Conservation (phyloP, 2,888 invertebrate genomes). For the Napeogenes sylphis region DNA sequence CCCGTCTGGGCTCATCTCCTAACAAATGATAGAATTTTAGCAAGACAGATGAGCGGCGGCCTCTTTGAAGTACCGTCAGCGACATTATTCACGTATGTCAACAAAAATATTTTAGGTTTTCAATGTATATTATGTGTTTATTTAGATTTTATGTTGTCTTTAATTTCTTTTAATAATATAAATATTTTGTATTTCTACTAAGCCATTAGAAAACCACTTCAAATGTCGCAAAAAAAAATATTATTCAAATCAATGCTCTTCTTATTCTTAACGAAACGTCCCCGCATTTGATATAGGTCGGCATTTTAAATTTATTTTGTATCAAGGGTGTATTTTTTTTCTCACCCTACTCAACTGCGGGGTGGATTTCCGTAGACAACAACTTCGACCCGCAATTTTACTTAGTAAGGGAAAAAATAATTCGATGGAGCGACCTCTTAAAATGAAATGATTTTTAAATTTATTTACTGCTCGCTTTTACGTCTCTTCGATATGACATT, state of each 20-base stretch:
- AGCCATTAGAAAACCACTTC: background rate
- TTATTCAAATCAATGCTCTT: conserved; percentile 1
- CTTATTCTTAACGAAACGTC: background rate
- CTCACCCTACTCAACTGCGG: conserved; percentile 24
- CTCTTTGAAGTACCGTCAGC: conserved; percentile 30
- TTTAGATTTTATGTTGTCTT: background rate
- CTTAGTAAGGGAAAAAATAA: conserved; percentile 23
- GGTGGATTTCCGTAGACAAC: conserved; percentile 44
- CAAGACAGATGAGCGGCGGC: conserved; percentile 44
- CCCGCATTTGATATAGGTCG: background rate
- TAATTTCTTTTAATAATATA: background rate
- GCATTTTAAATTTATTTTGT: conserved; percentile 23
- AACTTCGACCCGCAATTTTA: conserved; percentile 38
- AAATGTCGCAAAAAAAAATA: background rate
- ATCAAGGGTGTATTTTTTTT: conserved; percentile 13
- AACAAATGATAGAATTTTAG: conserved; percentile 56
- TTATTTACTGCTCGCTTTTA: conserved; percentile 44
- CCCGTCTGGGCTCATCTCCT: conserved; percentile 44
- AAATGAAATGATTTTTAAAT: conserved; percentile 43
- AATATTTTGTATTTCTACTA: background rate
- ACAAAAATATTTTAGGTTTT: background rate
- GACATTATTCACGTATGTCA: background rate
- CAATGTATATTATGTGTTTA: background rate
- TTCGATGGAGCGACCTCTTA: conserved; percentile 33
- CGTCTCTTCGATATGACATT: conserved; percentile 14